Evolutionary conservation across 1,140 invertebrate species (phyloP), one percentile per base, ranked within the genome.

Genomic region (Drosophila ambigua): DNA sequence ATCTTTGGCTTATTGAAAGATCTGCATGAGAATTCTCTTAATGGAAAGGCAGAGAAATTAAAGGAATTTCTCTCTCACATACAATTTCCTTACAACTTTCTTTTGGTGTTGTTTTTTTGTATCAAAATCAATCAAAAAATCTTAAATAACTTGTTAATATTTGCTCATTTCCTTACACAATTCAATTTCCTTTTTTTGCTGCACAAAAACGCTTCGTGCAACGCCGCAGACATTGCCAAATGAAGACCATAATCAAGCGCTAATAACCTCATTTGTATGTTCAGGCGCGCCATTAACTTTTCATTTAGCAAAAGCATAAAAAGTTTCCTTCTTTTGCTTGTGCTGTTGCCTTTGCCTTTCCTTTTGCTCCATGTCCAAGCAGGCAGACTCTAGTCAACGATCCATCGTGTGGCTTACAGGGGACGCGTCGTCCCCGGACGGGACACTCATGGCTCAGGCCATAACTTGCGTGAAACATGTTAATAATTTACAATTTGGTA

Each of bases 401-500:
- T 85, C 77, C 74, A 77, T 87, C 83, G 64, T 23, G 23, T 43
- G 43, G 39, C 26, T 41, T 46, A 62, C 73, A 67, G 15, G 62
- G 44, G 41, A 20, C 20, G 20, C 20, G 20, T 20, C 20, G 20
- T 20, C 20, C 20, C 0, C 20, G 20, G 20, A 50, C 58, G 64
- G 65, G 77, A 72, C 72, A 69, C 61, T 76, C 75, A 71, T 62
- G 53, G 61, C 68, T 80, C 74, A 61, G 83, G 83, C 83, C 83
- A 87, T 88, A 83, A 84, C 83, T 88, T 88, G 79, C 84, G 76
- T 88, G 83, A 88, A 89, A 88, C 83, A 89, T 89, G 84, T 88
- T 89, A 89, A 88, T 88, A 88, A 89, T 88, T 88, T 89, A 88
- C 83, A 88, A 88, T 88, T 88, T 89, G 79, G 84, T 88, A 89